These are phyloP conservation scores for Tragelaphus scriptus DNA, from an alignment of 2,113 vertebrate genomes.

Conservation along the genomic window DNA sequence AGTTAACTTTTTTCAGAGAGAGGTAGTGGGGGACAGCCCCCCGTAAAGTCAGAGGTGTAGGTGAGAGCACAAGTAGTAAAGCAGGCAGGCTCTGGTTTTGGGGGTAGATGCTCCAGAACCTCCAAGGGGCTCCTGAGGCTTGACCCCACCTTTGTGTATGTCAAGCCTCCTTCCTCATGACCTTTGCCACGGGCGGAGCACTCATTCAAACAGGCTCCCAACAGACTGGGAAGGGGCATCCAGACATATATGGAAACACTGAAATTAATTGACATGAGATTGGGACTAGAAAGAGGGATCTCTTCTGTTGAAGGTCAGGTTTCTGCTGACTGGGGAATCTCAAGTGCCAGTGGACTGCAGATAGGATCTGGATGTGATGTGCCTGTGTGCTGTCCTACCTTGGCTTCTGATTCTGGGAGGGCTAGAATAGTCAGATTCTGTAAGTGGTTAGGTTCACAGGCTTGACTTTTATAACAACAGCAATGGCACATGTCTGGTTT, in stretches of 20 bases:
- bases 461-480: not conserved
- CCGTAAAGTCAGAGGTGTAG: no score
- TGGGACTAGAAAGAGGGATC: not conserved
- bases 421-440: not conserved
- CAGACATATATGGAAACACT: not conserved
- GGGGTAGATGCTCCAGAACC: no score
- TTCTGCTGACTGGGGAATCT: not conserved
- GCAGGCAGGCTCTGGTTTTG: no score
- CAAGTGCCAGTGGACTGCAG: not conserved
- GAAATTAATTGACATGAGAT: not conserved
- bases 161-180: no score
- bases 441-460: not conserved
- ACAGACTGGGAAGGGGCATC: not conserved
- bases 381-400: not conserved
- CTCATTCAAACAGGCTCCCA: no score
- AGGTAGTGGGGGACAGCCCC: no score
- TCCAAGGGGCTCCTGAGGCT: no score
- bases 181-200: no score
- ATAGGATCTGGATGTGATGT: not conserved
- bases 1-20: no score
- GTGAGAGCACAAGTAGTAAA: no score
- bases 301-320: not conserved
- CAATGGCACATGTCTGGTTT: not conserved
- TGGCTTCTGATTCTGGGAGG: not conserved
- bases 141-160: no score